Evolutionary conservation across 2,113 vertebrate genomes (phyloP).

Genomic region (Calidris pugnax): DNA sequence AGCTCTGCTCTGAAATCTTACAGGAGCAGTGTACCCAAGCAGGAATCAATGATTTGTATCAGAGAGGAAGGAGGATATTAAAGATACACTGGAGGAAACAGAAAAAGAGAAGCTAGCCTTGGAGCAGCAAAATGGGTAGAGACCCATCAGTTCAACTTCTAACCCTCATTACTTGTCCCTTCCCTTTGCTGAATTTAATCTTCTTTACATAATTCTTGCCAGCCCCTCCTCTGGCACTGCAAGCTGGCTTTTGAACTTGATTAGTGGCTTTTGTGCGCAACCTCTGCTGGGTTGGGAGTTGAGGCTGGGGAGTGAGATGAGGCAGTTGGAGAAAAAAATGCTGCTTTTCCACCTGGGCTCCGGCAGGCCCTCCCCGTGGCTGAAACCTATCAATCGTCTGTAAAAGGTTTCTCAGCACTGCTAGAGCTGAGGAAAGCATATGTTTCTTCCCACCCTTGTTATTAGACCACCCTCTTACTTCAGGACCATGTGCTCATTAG

Average conservation of each 20-base stretch:
- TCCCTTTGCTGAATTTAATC: background rate
- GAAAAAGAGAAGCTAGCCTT: background rate
- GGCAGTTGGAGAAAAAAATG: background rate
- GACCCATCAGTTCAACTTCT: background rate
- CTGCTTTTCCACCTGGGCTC: background rate
- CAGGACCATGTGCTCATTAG: background rate
- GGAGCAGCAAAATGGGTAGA: background rate
- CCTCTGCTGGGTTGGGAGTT: background rate
- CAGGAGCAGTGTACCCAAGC: background rate
- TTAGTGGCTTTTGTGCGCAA: background rate
- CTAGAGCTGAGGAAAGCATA: background rate
- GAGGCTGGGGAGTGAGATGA: background rate
- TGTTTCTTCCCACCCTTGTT: background rate
- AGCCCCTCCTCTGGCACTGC: slow-evolving; percentile 1
- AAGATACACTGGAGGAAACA: background rate
- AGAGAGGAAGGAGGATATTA: slow-evolving; percentile 39
- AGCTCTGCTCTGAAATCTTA: slow-evolving; percentile 51
- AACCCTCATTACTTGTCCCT: background rate
- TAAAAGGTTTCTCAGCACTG: background rate
- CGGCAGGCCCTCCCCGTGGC: background rate
- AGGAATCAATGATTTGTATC: slow-evolving; percentile 44
- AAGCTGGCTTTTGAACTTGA: background rate
- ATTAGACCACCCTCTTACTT: background rate
- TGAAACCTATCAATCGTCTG: background rate
- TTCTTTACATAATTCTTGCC: background rate